phyloP scores from a whole-genome alignment of 1,140 invertebrate species.

The Aradophagus sp. region DNA sequence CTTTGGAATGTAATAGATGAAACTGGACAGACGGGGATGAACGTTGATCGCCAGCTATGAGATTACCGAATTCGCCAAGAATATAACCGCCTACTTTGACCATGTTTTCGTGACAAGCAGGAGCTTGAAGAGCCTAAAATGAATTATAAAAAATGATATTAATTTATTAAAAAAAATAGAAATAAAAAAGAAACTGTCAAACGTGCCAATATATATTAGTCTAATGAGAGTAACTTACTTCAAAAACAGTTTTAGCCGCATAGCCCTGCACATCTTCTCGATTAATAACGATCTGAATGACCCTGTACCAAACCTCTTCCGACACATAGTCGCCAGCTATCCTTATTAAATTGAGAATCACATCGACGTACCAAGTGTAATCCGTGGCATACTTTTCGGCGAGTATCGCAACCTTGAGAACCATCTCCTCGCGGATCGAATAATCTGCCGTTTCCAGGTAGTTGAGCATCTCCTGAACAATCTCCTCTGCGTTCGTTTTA shows the following conservation, averaged over 20 bases:
- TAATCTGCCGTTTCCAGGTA: constrained; percentile 99
- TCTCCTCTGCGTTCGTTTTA: constrained; percentile 98
- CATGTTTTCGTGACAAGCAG: constrained; percentile 99
- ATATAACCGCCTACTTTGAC: constrained; percentile 99
- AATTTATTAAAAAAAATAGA: too few species aligned
- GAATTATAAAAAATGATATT: too few species aligned
- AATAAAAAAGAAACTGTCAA: too few species aligned
- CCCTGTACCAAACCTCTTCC: constrained; percentile 98
- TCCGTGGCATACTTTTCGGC: constrained; percentile 99
- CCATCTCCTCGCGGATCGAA: constrained; percentile 99
- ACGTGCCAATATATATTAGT: too few species aligned
- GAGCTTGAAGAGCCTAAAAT: constrained; percentile 91
- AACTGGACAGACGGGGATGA: constrained; percentile 98
- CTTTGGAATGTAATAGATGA: constrained; percentile 96
- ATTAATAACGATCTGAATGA: constrained; percentile 99
- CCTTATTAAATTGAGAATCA: constrained; percentile 98
- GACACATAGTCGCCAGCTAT: constrained; percentile 99
- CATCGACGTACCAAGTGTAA: constrained; percentile 99
- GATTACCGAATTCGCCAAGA: constrained; percentile 99
- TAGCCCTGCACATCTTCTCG: constrained; percentile 99
- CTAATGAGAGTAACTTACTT: constrained; percentile 74
- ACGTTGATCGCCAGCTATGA: constrained; percentile 98
- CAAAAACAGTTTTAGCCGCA: constrained; percentile 99
- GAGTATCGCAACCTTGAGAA: constrained; percentile 98
- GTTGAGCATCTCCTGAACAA: constrained; percentile 99